Percentiles rank a stretch among this genome's conserved stretches.
phyloP scores from a whole-genome alignment of 1,140 invertebrate species.

The Lethrus apterus region DNA sequence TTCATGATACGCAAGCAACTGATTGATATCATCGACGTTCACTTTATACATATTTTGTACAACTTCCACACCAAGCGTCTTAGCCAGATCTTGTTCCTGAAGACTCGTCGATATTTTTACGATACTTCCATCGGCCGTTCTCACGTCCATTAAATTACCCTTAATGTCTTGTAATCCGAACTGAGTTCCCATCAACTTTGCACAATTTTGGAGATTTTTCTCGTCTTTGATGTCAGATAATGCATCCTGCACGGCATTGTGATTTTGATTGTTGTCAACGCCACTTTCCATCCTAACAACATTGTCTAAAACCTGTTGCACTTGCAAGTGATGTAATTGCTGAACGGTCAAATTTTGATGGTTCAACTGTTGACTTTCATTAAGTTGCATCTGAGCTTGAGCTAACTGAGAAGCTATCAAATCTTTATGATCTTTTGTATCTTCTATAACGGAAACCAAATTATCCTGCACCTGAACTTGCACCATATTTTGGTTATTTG shows the following conservation, averaged over 20 bases:
- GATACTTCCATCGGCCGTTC: slow-evolving; percentile 58
- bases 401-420: slow-evolving; percentile 32
- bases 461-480: slow-evolving; percentile 42
- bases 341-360: slow-evolving; percentile 37
- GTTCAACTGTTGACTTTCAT: slow-evolving; percentile 31
- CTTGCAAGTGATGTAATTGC: slow-evolving; percentile 39
- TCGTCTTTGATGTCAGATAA: slow-evolving; percentile 36
- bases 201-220: slow-evolving; percentile 36
- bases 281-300: slow-evolving; percentile 34
- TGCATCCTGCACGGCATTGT: slow-evolving; percentile 20
- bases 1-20: slow-evolving; percentile 76
- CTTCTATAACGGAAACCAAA: slow-evolving; percentile 40
- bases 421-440: slow-evolving; percentile 39
- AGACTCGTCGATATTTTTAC: slow-evolving; percentile 63
- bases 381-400: slow-evolving; percentile 37
- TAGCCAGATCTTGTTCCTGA: slow-evolving; percentile 56
- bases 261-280: slow-evolving; percentile 30
- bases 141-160: slow-evolving; percentile 57
- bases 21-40: slow-evolving; percentile 75
- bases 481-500: slow-evolving; percentile 32
- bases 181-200: slow-evolving; percentile 32
- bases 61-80: slow-evolving; percentile 59
- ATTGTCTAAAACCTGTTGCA: slow-evolving; percentile 39
- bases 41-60: slow-evolving; percentile 73
- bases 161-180: slow-evolving; percentile 41